Evolutionary conservation across 1,140 invertebrate genomes (phyloP), one percentile per base, ranked within the genome.

Genomic region (Achatina immaculata): DNA sequence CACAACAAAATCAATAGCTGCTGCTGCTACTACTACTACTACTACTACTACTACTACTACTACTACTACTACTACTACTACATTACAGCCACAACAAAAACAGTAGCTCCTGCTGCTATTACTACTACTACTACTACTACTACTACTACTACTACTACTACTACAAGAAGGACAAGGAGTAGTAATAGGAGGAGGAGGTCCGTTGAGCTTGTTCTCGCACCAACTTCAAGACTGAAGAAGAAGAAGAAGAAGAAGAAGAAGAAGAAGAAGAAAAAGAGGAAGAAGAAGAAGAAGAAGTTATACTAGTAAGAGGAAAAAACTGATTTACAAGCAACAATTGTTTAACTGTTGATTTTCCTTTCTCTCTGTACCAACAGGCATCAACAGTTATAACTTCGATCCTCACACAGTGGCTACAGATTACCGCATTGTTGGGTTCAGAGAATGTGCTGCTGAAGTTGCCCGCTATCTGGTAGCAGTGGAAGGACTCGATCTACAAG

Each of bases 401-500:
- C 89, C 89, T 4, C 89, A 90, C 51, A 75, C 86, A 0, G 95
- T 98, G 88, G 97, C 97, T 2, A 96, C 98, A 95, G 97, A 99
- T 90, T 98, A 98, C 91, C 96, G 98, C 90, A 96, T 94, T 81
- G 96, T 99, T 76, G 98, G 98, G 0, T 99, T 98, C 93, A 93
- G 97, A 31, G 98, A 99, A 89, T 99, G 97, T 91, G 96, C 96
- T 0, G 95, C 96, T 0, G 97, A 99, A 92, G 97, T 98, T 0
- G 96, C 96, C 0, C 93, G 97, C 28, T 94, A 99, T 91, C 92
- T 99, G 45, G 96, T 98, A 68, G 95, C 96, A 81, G 96, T 96
- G 88, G 97, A 99, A 91, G 97, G 97, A 40, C 93, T 99, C 88
- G 97, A 98, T 90, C 95, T 98, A n/a, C 96, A 98, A 85, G 97